phyloP scores from a whole-genome alignment of 2,797 vertebrate genomes.

The Acanthopagrus latus region DNA sequence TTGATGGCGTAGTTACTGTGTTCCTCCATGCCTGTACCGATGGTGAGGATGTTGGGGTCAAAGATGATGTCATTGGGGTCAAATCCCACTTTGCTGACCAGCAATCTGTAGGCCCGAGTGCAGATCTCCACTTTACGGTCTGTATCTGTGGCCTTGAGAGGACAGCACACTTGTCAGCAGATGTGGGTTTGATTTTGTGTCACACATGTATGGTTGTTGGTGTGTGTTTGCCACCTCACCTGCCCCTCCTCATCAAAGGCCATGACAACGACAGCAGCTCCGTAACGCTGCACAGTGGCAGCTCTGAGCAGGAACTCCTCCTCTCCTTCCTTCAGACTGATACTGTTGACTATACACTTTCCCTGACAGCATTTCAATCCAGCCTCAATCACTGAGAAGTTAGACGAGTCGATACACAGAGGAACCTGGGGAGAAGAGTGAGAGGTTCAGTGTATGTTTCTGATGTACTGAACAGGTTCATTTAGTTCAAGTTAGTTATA shows the following conservation, averaged over 20 bases:
- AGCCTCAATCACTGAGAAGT: conserved; percentile 95
- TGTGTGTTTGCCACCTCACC: conserved; percentile 70
- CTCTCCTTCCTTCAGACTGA: conserved; percentile 97
- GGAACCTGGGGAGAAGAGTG: conserved; percentile 87
- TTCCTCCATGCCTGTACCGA: conserved; percentile 98
- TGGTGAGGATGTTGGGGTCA: conserved; percentile 97
- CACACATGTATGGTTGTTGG: neutral
- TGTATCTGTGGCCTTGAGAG: conserved; percentile 90
- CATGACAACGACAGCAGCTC: conserved; percentile 96
- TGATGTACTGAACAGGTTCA: neutral
- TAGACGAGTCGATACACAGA: conserved; percentile 96
- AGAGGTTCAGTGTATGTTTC: neutral
- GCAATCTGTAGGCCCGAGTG: conserved; percentile 91
- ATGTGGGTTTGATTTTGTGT: conserved; percentile 27
- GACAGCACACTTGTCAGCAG: neutral
- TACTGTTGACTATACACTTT: conserved; percentile 97
- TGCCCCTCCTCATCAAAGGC: conserved; percentile 97
- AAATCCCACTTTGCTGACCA: conserved; percentile 88
- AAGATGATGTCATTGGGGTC: conserved; percentile 97
- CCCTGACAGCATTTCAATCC: conserved; percentile 97
- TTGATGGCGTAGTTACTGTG: conserved; percentile 93
- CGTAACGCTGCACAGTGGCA: conserved; percentile 89
- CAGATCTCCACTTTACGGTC: conserved; percentile 92
- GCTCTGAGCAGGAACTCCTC: conserved; percentile 91
- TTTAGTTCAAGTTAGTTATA: neutral